Conservation (phyloP, 2,797 vertebrate genomes). For the Cyclura pinguis region DNA sequence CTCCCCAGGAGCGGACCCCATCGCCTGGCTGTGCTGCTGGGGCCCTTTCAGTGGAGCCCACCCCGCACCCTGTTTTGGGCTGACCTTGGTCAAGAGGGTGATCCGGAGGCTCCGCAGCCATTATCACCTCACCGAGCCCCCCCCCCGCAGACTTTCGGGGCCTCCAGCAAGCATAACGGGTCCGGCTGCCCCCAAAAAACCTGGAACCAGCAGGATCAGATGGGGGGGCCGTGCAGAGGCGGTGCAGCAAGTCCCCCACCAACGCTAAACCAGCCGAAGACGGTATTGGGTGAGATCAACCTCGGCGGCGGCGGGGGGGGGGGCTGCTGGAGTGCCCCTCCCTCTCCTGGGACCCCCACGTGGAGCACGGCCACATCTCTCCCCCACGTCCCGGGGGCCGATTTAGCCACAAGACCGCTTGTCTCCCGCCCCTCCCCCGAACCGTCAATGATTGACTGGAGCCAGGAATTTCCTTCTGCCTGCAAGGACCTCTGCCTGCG, state of each 20-base stretch:
- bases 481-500: too few relatives aligned
- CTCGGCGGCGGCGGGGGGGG: too few relatives aligned
- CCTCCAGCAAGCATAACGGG: neutral
- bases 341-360: neutral
- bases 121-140: neutral
- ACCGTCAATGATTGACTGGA: too few relatives aligned
- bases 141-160: neutral
- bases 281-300: too few relatives aligned
- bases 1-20: too few relatives aligned
- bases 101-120: neutral
- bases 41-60: too few relatives aligned
- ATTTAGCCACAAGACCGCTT: too few relatives aligned
- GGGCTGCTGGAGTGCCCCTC: too few relatives aligned
- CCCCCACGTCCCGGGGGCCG: neutral
- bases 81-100: neutral
- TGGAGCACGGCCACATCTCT: neutral
- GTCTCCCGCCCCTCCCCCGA: too few relatives aligned
- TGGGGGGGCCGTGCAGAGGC: neutral
- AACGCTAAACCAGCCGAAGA: neutral
- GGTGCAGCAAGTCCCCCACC: too few relatives aligned
- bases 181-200: neutral
- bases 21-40: too few relatives aligned
- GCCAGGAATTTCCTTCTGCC: too few relatives aligned
- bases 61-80: neutral
- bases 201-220: neutral